Conservation (phyloP, 2,113 vertebrate species). For the Pachypanchax playfairii region DNA sequence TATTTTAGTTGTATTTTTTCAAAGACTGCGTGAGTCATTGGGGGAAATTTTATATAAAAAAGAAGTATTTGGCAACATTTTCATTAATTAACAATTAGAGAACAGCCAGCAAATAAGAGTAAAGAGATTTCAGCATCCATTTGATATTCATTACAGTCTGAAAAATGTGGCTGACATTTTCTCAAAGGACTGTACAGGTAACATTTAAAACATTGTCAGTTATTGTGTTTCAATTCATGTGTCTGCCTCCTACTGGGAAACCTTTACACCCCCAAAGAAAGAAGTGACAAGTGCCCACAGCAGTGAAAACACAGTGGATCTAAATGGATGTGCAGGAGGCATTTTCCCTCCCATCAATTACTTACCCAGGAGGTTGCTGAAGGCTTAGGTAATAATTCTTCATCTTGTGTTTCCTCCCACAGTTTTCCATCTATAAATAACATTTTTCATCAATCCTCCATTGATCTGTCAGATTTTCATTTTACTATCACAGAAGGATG, state of each 20-base stretch:
- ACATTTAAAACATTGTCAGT: slow-evolving; percentile 9
- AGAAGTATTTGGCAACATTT: not conserved
- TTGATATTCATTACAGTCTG: not conserved
- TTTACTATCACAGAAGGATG: slow-evolving; percentile 4
- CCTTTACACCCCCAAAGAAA: slow-evolving; percentile 8
- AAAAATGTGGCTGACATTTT: not conserved
- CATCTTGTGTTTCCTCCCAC: slow-evolving; percentile 4
- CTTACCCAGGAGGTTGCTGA: slow-evolving; percentile 48
- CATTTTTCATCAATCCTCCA: slow-evolving; percentile 16
- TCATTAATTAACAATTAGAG: not conserved
- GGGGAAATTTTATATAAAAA: too few species aligned
- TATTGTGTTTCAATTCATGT: slow-evolving; percentile 11
- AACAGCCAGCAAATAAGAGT: not conserved
- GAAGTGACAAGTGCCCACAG: slow-evolving; percentile 11
- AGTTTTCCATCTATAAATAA: slow-evolving; percentile 19
- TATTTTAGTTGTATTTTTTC: too few species aligned
- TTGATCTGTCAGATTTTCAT: slow-evolving; percentile 16
- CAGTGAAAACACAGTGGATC: slow-evolving; percentile 8
- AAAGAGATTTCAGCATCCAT: not conserved
- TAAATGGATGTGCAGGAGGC: slow-evolving; percentile 23
- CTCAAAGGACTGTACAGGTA: not conserved
- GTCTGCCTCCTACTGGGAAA: slow-evolving; percentile 2
- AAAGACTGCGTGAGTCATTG: too few species aligned
- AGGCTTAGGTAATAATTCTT: slow-evolving; percentile 42
- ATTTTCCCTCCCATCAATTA: slow-evolving; percentile 47